These are phyloP conservation scores for Perizoma affinitatum DNA, from an alignment of 2,888 invertebrate species.

Conservation along the genomic window DNA sequence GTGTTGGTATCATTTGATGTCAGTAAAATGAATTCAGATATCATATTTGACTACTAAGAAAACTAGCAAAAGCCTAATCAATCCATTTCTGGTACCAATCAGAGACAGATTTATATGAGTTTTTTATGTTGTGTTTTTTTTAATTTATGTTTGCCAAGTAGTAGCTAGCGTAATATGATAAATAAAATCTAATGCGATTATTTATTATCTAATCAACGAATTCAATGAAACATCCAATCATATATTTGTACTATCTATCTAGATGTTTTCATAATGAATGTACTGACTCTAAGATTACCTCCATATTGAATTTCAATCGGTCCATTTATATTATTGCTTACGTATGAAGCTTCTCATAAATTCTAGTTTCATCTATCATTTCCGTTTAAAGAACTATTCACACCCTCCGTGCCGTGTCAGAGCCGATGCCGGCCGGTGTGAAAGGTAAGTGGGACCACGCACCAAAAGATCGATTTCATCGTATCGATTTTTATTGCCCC, in stretches of 20 bases:
- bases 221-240: constrained; percentile 14
- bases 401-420: too few relatives aligned
- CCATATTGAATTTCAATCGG: constrained; percentile 35
- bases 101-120: too few relatives aligned
- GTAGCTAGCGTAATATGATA: background rate
- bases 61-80: too few relatives aligned
- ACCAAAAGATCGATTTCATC: too few relatives aligned
- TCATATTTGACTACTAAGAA: too few relatives aligned
- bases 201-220: background rate
- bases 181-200: constrained; percentile 1
- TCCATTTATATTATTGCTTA: constrained; percentile 33
- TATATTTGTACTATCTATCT: constrained; percentile 8
- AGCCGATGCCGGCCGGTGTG: too few relatives aligned
- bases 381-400: background rate
- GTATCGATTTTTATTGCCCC: too few relatives aligned
- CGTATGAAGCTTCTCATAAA: constrained; percentile 35
- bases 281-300: constrained; percentile 27
- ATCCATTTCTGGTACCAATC: too few relatives aligned
- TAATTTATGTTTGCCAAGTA: background rate
- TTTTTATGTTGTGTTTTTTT: background rate
- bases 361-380: constrained; percentile 35
- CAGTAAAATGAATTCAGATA: too few relatives aligned
- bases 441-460: too few relatives aligned
- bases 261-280: constrained; percentile 24
- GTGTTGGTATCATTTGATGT: too few relatives aligned